Base-by-base conservation (phyloP, 2,797 vertebrate species). In the Hypotaenidia philippensis region DNA sequence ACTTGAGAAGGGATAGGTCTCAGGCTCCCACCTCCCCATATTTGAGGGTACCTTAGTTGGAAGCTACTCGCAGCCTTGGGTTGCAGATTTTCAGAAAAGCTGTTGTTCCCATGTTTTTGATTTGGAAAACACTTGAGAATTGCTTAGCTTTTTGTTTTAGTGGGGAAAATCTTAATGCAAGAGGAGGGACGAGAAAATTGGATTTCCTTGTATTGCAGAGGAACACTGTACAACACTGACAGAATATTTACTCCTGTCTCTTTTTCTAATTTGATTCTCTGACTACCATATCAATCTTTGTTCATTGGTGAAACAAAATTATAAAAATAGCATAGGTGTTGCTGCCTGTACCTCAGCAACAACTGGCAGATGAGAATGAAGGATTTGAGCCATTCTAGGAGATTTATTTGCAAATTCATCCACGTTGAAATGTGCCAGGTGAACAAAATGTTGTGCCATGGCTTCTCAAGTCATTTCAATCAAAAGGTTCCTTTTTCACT, bases 121-220 rank as follows among this genome's bases (percentile, higher is more conserved):
- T 76, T 75, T 83, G 60, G n/a, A 75, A 86, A 63, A 79, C n/a
- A 29, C 22, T 44, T 65, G 45, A 91, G 20, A 80, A 78, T 52
- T 87, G 63, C 44, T 52, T 83, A 12, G 32, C 7, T 64, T 84
- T 82, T 77, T 77, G 20, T 60, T 91, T 18, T 71, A 65, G 38
- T 34, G 26, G 84, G 40, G 10, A 79, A 87, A 89, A 71, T 55
- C 31, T 69, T 65, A 81, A 87, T 89, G 38, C 61, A 61, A 63
- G 78, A 81, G 44, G 29, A 86, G 13, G 11, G 59, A 61, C 76
- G 36, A 89, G 84, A 75, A 93, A 92, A 95, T 65, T 82, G 1
- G 23, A 81, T 94, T 96, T 90, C 29, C n/a, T 90, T 94, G 88
- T 95, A 89, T 89, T 94, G 75, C 70, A 70, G 49, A 76, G 65